Base-by-base conservation (phyloP, 2,888 invertebrate species). In the Quadriops clusia region DNA sequence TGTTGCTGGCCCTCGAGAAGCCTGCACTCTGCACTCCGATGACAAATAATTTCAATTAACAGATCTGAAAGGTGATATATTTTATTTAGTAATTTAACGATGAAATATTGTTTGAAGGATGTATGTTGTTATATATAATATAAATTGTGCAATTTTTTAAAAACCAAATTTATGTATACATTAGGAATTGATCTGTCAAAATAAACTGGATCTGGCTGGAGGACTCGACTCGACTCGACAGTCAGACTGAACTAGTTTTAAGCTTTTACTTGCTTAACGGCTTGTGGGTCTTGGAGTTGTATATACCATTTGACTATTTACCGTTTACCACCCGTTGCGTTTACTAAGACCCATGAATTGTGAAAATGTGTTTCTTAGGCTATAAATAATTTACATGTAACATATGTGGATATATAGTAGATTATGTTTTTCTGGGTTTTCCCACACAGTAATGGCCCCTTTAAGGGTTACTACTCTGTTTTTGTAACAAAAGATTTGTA, bases 401-500 rank as follows among this genome's bases (percentile, higher is more conserved):
- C 52, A 58, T 59, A 59, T 59, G 60, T 60, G 58, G 60, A 60
- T 60, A 60, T 58, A 54, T 51, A 50, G 53, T 57, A 58, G 55
- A 56, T 53, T 52, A 49, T 49, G 48, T 46, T 45, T 34, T n/a
- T 40, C 39, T 42, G 41, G 45, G 44, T 40, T 41, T 36, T 42
- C 43, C 41, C 42, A 42, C 40, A 45, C 41, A 44, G 40, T 40
- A 37, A 31, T 38, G 37, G 37, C 42, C 44, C 41, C 26, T 36
- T 34, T 32, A 39, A 32, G 43, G 43, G 41, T 38, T 48, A 49
- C 44, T 48, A 49, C 49, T 51, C 46, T 51, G 51, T 53, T 54
- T 53, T 54, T 54, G 52, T 54, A 53, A 51, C 47, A 50, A 51
- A 51, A 49, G 49, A 54, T 54, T 54, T 54, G 53, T 54, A 54